These are phyloP conservation scores for Phortica magna DNA, from an alignment of 2,888 invertebrate genomes.

Conservation along the genomic window DNA sequence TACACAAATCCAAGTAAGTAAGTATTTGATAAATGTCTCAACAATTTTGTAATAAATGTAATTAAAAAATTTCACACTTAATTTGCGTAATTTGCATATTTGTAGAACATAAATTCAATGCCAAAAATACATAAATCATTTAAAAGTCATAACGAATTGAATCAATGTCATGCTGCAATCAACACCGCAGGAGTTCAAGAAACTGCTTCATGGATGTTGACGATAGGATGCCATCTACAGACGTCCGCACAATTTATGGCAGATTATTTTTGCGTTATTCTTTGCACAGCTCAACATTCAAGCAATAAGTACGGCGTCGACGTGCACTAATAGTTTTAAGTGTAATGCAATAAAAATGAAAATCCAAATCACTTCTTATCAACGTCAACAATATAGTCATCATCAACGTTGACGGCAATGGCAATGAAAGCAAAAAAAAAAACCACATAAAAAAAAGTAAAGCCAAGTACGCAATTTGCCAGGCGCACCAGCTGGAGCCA, in stretches of 20 bases:
- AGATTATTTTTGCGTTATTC: background rate
- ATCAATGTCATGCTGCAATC: slow-evolving; percentile 50
- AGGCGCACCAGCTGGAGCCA: slow-evolving; percentile 20
- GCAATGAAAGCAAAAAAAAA: background rate
- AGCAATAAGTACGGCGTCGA: background rate
- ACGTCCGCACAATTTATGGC: slow-evolving; percentile 6
- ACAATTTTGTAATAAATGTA: background rate
- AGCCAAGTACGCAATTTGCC: background rate
- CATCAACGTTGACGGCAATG: slow-evolving; percentile 44
- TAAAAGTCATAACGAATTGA: slow-evolving; percentile 51
- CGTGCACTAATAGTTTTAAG: slow-evolving; percentile 71
- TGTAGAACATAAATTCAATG: slow-evolving; percentile 3
- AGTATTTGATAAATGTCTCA: background rate
- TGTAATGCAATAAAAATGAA: slow-evolving; percentile 73
- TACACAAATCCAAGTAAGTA: background rate
- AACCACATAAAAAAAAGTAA: too few species aligned
- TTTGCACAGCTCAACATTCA: background rate
- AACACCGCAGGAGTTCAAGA: slow-evolving; percentile 33
- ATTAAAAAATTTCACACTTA: background rate
- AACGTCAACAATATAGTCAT: slow-evolving; percentile 71
- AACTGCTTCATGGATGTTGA: background rate
- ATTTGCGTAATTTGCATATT: background rate
- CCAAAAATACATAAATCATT: slow-evolving; percentile 58
- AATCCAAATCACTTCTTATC: slow-evolving; percentile 71
- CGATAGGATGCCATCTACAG: background rate